phyloP scores from a whole-genome alignment of 2,113 vertebrate genomes.

The Hassar affinis region DNA sequence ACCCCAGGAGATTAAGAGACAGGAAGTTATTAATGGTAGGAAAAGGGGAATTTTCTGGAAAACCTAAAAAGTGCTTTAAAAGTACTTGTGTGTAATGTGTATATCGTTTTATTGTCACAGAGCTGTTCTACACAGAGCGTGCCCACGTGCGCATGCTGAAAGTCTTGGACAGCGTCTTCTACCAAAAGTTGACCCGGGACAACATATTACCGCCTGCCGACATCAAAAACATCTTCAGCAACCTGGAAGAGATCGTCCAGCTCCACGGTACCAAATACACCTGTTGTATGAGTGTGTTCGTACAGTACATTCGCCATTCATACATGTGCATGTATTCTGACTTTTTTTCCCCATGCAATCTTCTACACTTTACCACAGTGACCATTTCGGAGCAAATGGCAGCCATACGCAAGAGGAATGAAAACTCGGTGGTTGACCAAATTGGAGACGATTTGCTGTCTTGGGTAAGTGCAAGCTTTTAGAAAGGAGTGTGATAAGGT shows the following conservation, averaged over 20 bases:
- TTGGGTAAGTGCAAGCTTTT: constrained; percentile 79
- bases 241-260: constrained; percentile 92
- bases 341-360: background rate
- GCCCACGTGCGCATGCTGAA: constrained; percentile 88
- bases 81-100: background rate
- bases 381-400: constrained; percentile 90
- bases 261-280: constrained; percentile 78
- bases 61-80: background rate
- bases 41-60: too few relatives aligned
- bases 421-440: constrained; percentile 86
- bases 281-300: too few relatives aligned
- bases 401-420: constrained; percentile 82
- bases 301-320: background rate
- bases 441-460: constrained; percentile 91
- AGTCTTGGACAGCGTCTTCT: constrained; percentile 90
- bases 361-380: constrained; percentile 67
- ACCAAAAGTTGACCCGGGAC: constrained; percentile 85
- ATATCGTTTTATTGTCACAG: constrained; percentile 62
- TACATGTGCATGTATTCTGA: too few relatives aligned
- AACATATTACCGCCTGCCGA: constrained; percentile 82
- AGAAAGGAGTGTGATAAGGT: background rate
- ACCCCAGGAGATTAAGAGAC: constrained; percentile 90
- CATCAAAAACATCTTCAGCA: constrained; percentile 87
- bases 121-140: constrained; percentile 91
- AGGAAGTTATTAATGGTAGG: constrained; percentile 96